Conservation (phyloP, 2,797 vertebrate genomes). For the Mormyrus proboscirostris region DNA sequence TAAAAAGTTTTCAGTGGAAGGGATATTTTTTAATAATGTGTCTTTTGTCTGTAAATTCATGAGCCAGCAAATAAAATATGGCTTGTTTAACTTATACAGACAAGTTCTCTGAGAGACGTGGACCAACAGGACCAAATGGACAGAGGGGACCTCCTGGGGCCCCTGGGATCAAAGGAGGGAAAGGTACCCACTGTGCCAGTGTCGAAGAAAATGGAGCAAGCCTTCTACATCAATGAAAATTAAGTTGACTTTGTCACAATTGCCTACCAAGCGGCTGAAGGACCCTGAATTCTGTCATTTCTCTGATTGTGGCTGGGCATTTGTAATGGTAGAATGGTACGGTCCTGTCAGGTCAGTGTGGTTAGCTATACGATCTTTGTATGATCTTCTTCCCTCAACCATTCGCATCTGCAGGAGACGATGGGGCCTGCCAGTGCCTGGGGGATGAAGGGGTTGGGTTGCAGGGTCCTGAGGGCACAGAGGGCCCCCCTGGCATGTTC, state of each 20-base stretch:
- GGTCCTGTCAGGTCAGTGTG: not conserved
- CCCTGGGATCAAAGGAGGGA: slow-evolving; percentile 14
- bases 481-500: slow-evolving; percentile 41
- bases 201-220: not conserved
- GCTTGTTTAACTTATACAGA: not conserved
- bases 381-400: not conserved
- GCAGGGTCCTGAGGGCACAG: slow-evolving; percentile 34
- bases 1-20: not conserved
- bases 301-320: not conserved
- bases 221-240: not conserved
- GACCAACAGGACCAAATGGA: slow-evolving; percentile 20
- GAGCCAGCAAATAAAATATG: not conserved
- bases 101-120: not conserved
- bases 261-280: not conserved
- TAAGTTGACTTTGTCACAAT: not conserved
- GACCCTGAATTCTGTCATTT: not conserved
- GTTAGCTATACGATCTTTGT: not conserved
- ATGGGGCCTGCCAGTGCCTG: slow-evolving; percentile 50
- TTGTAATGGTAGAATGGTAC: not conserved
- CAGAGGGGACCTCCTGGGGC: slow-evolving; percentile 19
- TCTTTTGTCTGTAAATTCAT: not conserved
- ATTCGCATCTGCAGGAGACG: slow-evolving; percentile 42
- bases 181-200: slow-evolving; percentile 16
- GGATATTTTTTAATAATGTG: not conserved
- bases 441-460: slow-evolving; percentile 31